phyloP scores from a whole-genome alignment of 2,888 invertebrate species.

The Sceliomorpha sp. region DNA sequence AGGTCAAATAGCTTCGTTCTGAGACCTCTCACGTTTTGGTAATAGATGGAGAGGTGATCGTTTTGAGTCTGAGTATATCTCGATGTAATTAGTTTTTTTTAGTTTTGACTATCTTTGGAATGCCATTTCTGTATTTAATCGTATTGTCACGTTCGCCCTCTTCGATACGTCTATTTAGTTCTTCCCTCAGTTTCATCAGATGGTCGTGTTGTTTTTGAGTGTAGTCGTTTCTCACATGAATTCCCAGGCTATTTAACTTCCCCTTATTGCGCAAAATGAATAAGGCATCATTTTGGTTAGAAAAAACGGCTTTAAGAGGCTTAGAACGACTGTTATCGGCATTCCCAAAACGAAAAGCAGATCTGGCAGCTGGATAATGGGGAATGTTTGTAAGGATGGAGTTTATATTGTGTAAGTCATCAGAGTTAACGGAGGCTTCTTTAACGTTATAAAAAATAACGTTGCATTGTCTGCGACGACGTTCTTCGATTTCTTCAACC shows the following conservation, averaged over 20 bases:
- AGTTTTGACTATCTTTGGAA: too few relatives aligned
- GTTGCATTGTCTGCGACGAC: too few relatives aligned
- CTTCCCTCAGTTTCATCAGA: background rate
- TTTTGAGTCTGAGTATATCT: background rate
- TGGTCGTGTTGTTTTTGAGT: background rate
- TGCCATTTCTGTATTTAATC: too few relatives aligned
- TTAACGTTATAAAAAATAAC: too few relatives aligned
- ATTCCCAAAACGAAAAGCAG: too few relatives aligned
- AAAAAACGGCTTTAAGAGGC: background rate
- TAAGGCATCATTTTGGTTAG: too few relatives aligned
- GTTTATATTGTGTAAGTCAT: background rate
- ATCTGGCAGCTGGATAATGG: background rate
- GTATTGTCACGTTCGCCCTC: too few relatives aligned
- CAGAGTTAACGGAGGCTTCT: too few relatives aligned
- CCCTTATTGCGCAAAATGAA: background rate
- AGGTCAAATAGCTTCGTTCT: background rate
- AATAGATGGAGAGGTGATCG: background rate
- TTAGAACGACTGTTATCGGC: too few relatives aligned
- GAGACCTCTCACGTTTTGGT: slow-evolving; percentile 4
- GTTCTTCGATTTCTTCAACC: background rate
- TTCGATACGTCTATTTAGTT: background rate
- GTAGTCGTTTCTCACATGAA: background rate
- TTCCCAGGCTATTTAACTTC: background rate
- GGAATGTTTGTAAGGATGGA: background rate
- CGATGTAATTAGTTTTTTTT: too few relatives aligned